Evolutionary conservation across 30 jellyfish, hydroid and myxozoan genomes (phyloP).

Genomic region (Aurelia sp.): DNA sequence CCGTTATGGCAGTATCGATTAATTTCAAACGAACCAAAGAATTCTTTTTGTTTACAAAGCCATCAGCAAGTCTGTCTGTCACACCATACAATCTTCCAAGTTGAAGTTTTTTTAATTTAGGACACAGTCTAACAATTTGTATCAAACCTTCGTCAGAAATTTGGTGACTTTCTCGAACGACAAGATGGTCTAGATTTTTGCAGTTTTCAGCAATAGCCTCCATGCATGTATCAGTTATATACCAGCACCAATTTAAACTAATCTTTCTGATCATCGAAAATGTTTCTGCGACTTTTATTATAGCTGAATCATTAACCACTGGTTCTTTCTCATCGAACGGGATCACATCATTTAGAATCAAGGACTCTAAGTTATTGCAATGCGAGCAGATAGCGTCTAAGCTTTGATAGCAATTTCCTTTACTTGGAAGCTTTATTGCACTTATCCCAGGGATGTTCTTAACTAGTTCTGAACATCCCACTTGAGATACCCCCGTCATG

Average conservation of each 20-base stretch:
- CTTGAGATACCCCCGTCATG: constrained; percentile 57
- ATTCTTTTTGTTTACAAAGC: neutral
- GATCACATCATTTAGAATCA: constrained; percentile 28
- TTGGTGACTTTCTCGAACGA: constrained; percentile 44
- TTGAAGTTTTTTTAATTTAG: constrained; percentile 28
- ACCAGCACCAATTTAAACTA: constrained; percentile 61
- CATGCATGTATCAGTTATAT: constrained; percentile 43
- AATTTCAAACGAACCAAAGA: constrained; percentile 8
- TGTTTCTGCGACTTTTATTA: constrained; percentile 2
- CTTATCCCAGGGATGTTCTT: neutral
- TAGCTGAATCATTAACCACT: constrained; percentile 18
- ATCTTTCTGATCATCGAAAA: constrained; percentile 21
- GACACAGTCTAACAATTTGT: constrained; percentile 16
- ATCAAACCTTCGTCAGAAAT: constrained; percentile 43
- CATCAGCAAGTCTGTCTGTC: constrained; percentile 46
- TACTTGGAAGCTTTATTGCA: constrained; percentile 40
- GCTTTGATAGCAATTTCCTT: constrained; percentile 50
- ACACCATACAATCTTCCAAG: constrained; percentile 60
- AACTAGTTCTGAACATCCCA: constrained; percentile 38
- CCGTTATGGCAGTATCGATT: constrained; percentile 34
- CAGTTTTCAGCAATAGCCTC: constrained; percentile 43
- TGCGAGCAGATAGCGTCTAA: constrained; percentile 5
- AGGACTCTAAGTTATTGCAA: constrained; percentile 9
- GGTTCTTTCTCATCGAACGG: constrained; percentile 42
- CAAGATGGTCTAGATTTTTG: constrained; percentile 41